These are phyloP conservation scores for Xylota segnis DNA, from an alignment of 2,888 invertebrate genomes.

Conservation along the genomic window DNA sequence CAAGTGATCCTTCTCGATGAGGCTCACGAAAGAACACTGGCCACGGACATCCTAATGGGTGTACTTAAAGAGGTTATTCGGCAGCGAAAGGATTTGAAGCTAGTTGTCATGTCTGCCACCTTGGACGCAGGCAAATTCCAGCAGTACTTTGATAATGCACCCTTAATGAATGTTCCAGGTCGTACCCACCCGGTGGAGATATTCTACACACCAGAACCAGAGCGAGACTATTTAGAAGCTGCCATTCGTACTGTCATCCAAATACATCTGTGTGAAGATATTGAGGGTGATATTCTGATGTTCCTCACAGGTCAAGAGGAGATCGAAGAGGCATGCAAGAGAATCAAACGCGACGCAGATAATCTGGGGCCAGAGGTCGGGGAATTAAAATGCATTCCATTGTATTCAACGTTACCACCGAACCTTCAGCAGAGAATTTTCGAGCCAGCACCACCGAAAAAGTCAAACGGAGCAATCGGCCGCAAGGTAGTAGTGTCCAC, in stretches of 20 bases:
- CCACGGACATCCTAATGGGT: conserved; percentile 99
- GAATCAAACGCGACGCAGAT: conserved; percentile 97
- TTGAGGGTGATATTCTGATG: conserved; percentile 95
- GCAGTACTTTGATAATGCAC: conserved; percentile 99
- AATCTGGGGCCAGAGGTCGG: conserved; percentile 98
- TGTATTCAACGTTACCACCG: conserved; percentile 99
- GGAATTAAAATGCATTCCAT: conserved; percentile 98
- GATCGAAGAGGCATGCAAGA: conserved; percentile 99
- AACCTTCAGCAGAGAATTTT: conserved; percentile 98
- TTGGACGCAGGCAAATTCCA: conserved; percentile 99
- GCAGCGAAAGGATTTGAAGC: conserved; percentile 95
- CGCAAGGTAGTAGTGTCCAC: conserved; percentile 98
- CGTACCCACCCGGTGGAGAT: conserved; percentile 98
- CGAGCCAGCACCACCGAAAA: conserved; percentile 96
- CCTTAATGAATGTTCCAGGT: conserved; percentile 99
- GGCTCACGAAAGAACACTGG: conserved; percentile 99
- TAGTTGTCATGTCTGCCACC: conserved; percentile 99
- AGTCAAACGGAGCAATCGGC: conserved; percentile 95
- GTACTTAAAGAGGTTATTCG: conserved; percentile 96
- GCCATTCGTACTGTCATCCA: conserved; percentile 97
- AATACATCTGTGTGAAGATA: conserved; percentile 98
- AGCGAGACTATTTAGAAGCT: conserved; percentile 98
- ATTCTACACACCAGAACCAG: conserved; percentile 99
- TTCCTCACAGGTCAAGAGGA: conserved; percentile 97
- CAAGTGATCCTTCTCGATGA: conserved; percentile 96